Base-by-base conservation (phyloP, 1,140 invertebrate genomes). In the Coptotermes formosanus region DNA sequence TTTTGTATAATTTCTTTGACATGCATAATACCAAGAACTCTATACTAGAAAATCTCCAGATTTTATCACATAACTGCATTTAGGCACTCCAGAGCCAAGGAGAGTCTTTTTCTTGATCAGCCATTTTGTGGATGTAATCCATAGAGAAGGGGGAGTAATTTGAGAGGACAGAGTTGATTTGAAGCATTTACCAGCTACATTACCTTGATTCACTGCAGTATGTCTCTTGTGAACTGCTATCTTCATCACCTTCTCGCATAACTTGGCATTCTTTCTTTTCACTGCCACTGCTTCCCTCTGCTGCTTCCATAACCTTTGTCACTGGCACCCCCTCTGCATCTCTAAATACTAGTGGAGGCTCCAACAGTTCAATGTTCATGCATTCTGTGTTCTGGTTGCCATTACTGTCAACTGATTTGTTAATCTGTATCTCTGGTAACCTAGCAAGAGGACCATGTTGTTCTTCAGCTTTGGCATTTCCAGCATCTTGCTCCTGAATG, bases 161-260 rank as follows among this genome's bases (percentile, higher is more conserved):
- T 48, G 45, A 48, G 45, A 48, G 45, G 14, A 48, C 9, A 48
- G 45, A 48, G 7, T 16, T 48, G 45, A 48, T 4, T 19, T 55
- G 1, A 21, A 55, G 19, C 0, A 55, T 55, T 55, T 55, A 19
- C 1, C 52, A 8, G 52, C 19, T 19, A 16, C 19, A 55, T 75
- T 75, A 75, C 64, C 64, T 75, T 75, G 64, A 75, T 75, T 75
- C 64, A 75, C 64, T 75, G n/a, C 64, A 75, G n/a, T 30, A 75
- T 12, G 64, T 75, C n/a, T 75, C 64, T 75, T 75, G 25, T 30
- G 64, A 75, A 75, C 64, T 75, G 1, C 64, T 7, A 4, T 75
- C 64, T 11, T 75, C 8, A 30, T 75, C 64, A 75, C 9, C n/a
- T 75, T 75, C 25, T 30, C 30, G 25, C 30, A 12, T 14, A 30